Percentiles rank a stretch among this genome's conserved stretches.
phyloP scores from a whole-genome alignment of 2,797 vertebrate genomes.

The Eurystomus glaucurus region DNA sequence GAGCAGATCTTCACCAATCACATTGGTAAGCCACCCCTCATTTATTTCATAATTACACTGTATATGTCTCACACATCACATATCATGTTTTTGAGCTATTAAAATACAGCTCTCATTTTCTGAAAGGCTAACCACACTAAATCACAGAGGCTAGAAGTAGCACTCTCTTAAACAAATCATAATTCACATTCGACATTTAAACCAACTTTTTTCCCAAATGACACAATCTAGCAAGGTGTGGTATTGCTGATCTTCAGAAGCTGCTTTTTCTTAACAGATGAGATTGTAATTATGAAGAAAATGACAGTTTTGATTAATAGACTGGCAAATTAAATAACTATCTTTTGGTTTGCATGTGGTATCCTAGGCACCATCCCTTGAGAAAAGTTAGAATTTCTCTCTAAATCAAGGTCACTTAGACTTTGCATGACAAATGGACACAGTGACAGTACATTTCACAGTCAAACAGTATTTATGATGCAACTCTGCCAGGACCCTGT shows the following conservation, averaged over 20 bases:
- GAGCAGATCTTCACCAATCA: constrained; percentile 67
- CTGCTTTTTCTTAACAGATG: constrained; percentile 25
- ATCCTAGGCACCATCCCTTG: neutral
- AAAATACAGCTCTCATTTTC: constrained; percentile 76
- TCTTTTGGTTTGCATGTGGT: neutral
- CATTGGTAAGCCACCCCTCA: constrained; percentile 58
- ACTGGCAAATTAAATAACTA: constrained; percentile 17
- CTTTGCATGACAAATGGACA: neutral
- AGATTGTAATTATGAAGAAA: constrained; percentile 71
- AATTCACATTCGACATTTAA: constrained; percentile 42
- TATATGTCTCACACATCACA: constrained; percentile 63
- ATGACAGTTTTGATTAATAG: constrained; percentile 35
- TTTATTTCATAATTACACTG: constrained; percentile 78
- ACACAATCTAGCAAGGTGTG: constrained; percentile 36
- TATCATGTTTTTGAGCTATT: constrained; percentile 64
- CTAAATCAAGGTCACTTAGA: constrained; percentile 36
- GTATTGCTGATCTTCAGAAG: constrained; percentile 51
- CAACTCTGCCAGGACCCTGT: neutral
- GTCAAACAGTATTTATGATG: constrained; percentile 22
- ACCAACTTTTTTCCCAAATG: neutral
- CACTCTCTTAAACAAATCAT: constrained; percentile 51
- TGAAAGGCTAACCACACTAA: constrained; percentile 71
- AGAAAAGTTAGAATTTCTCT: constrained; percentile 23
- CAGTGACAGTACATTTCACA: neutral
- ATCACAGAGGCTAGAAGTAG: constrained; percentile 56